Base-by-base conservation (phyloP, 2,797 vertebrate genomes). In the Coendou prehensilis region DNA sequence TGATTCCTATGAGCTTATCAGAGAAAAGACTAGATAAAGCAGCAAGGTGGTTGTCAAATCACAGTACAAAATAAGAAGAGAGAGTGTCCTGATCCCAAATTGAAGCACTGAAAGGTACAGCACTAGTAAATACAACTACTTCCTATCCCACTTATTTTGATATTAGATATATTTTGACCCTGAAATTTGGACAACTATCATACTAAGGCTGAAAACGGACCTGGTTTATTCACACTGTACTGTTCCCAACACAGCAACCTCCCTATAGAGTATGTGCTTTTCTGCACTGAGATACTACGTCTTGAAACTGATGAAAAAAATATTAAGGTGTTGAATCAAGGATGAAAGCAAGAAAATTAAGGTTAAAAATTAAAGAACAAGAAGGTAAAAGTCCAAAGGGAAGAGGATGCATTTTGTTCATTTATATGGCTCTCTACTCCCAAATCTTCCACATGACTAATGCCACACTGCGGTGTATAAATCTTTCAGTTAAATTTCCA, bases 401-500 rank as follows among this genome's bases (percentile, higher is more conserved):
- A 17, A 15, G n/a, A 97, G 87, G 94, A 94, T 95, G 83, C 69
- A 69, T 94, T 98, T 95, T 97, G 96, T 97, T 98, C 92, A 26
- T 92, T 91, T 95, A 91, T 96, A 96, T 92, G 83, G 85, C 87
- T 97, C 75, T 98, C 94, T 96, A 91, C 89, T 98, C 96, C 95
- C 95, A 96, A 94, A 87, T 80, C 95, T 97, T 98, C 87, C 90
- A 97, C 64, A 83, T 98, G 97, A 98, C 96, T 97, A 97, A 98
- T 97, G 97, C 98, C 97, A 98, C 11, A 14, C 57, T 71, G 71
- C 95, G 92, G 87, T 98, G 88, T 92, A 92, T 94, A 98, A 98
- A 98, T 93, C 94, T 86, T 98, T 98, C 96, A 95, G 95, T 97
- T 97, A 97, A 97, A 97, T 98, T 97, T 98, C 95, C 96, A 98